Evolutionary conservation across 2,797 vertebrate genomes (phyloP).

Genomic region (Hypotaenidia philippensis): DNA sequence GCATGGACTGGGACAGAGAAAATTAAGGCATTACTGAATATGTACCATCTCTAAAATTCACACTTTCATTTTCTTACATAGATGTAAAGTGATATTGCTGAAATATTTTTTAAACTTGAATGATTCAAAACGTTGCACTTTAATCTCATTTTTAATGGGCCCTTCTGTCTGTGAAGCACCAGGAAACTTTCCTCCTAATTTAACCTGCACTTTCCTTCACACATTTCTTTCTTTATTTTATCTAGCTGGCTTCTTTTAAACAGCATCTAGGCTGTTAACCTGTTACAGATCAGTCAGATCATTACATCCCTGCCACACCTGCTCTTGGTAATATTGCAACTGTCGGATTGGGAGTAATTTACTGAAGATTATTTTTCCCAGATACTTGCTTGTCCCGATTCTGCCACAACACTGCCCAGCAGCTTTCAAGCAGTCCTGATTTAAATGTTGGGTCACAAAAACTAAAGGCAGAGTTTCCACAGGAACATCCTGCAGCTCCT

Average conservation of each 20-base stretch:
- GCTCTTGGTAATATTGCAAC: background rate
- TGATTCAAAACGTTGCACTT: background rate
- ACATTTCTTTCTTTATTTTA: background rate
- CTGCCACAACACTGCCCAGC: background rate
- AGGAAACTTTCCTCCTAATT: background rate
- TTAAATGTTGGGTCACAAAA: background rate
- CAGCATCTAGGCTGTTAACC: background rate
- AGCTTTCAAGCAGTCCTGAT: background rate
- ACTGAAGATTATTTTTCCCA: background rate
- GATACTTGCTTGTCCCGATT: background rate
- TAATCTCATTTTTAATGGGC: background rate
- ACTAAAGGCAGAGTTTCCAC: background rate
- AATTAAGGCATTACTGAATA: background rate
- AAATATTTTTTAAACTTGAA: background rate
- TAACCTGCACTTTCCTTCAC: background rate
- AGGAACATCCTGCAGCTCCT: background rate
- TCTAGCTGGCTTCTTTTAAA: background rate
- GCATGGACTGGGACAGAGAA: rapidly evolving
- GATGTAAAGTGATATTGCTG: background rate
- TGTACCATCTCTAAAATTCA: background rate
- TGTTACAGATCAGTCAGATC: background rate
- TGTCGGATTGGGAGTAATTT: background rate
- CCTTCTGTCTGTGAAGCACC: background rate
- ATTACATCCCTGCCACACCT: background rate
- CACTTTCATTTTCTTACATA: background rate